These are phyloP conservation scores for Catharus fuscescens DNA, from an alignment of 2,113 vertebrate species.

Conservation along the genomic window DNA sequence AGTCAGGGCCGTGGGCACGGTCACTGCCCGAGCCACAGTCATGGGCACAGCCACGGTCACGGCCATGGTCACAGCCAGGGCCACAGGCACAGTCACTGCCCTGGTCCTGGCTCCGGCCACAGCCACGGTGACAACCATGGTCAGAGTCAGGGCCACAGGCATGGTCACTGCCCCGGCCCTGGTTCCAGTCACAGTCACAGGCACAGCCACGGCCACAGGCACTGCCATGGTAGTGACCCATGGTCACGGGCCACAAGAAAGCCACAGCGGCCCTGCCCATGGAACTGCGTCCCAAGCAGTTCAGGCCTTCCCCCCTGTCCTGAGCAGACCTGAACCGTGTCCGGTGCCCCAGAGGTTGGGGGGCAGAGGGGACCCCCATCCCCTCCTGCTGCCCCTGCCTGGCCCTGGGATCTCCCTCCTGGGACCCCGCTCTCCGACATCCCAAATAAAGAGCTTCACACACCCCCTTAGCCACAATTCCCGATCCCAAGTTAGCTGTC, in stretches of 20 bases:
- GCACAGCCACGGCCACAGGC: rapidly evolving
- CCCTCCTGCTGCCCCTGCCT: rapidly evolving
- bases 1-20: too few species aligned
- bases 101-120: rapidly evolving
- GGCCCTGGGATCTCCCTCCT: rapidly evolving
- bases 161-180: rapidly evolving
- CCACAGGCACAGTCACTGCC: rapidly evolving
- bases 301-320: neutral
- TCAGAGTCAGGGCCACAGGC: neutral
- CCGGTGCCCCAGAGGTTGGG: rapidly evolving
- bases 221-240: rapidly evolving
- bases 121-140: rapidly evolving
- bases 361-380: neutral
- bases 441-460: rapidly evolving
- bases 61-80: too few species aligned
- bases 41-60: too few species aligned
- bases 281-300: rapidly evolving
- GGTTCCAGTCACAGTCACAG: rapidly evolving
- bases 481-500: neutral
- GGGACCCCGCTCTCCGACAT: neutral
- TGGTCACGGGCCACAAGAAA: rapidly evolving
- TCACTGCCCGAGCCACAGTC: neutral
- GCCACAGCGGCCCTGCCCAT: rapidly evolving
- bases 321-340: rapidly evolving
- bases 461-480: neutral